Conservation (phyloP, 2,888 invertebrate genomes). For the Sesia bembeciformis region DNA sequence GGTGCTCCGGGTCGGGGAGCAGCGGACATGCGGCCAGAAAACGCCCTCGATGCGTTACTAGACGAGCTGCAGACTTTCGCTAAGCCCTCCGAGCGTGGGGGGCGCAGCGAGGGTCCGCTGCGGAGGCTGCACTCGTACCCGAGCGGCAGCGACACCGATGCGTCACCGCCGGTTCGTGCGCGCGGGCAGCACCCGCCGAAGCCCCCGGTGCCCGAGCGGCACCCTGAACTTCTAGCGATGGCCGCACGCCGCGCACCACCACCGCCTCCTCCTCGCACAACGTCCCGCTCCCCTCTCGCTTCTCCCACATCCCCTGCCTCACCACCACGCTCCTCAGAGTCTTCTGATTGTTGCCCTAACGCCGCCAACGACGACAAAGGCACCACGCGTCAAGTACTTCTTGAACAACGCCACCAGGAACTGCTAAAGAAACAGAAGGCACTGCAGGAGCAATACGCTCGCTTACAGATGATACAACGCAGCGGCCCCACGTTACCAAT, state of each 20-base stretch:
- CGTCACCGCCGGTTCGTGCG: conserved; percentile 82
- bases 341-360: conserved; percentile 28
- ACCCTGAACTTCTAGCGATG: conserved; percentile 83
- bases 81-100: conserved; percentile 70
- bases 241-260: conserved; percentile 84
- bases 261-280: conserved; percentile 94
- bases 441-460: conserved; percentile 92
- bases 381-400: conserved; percentile 77
- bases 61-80: conserved; percentile 94
- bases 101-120: conserved; percentile 71
- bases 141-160: conserved; percentile 88
- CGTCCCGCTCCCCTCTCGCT: conserved; percentile 89
- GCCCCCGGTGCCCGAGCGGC: conserved; percentile 88
- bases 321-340: conserved; percentile 62
- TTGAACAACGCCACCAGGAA: conserved; percentile 92
- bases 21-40: conserved; percentile 82
- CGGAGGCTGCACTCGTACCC: conserved; percentile 89
- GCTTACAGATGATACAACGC: conserved; percentile 90
- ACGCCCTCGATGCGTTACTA: conserved; percentile 97
- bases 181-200: conserved; percentile 75
- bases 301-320: conserved; percentile 85
- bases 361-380: conserved; percentile 29
- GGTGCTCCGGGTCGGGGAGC: conserved; percentile 29
- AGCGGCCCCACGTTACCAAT: conserved; percentile 79
- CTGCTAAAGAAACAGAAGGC: conserved; percentile 90